Percentiles rank a stretch among this genome's conserved stretches.
These are phyloP conservation scores for Drosophila tsacasi DNA, from an alignment of 1,140 invertebrate genomes.

Conservation along the genomic window DNA sequence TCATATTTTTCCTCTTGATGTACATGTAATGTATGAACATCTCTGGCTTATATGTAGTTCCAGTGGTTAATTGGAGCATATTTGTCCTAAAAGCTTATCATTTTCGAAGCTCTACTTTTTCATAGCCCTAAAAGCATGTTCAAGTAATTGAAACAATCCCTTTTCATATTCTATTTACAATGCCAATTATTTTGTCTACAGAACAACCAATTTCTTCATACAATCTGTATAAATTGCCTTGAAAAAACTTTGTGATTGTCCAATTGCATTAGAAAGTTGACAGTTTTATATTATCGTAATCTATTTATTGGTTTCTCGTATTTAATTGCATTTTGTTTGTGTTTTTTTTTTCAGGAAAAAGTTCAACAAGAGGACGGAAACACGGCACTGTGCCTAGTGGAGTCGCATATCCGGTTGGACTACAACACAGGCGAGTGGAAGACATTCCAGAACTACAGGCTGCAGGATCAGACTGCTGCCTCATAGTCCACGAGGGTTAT, in stretches of 20 bases:
- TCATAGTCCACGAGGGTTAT: constrained; percentile 79
- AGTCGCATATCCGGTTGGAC: constrained; percentile 95
- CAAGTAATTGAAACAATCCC: not conserved
- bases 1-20: not conserved
- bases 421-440: constrained; percentile 95
- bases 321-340: not conserved
- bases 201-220: not conserved
- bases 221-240: not conserved
- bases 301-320: not conserved
- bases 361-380: constrained; percentile 88
- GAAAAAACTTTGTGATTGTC: not conserved
- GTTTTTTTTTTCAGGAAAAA: constrained; percentile 86
- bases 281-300: not conserved
- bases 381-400: constrained; percentile 88
- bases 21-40: not conserved
- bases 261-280: not conserved
- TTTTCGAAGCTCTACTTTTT: not conserved
- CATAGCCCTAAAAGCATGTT: not conserved
- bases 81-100: not conserved
- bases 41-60: not conserved
- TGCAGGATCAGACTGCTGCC: constrained; percentile 84
- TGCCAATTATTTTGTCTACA: not conserved
- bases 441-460: constrained; percentile 90
- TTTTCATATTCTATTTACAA: not conserved
- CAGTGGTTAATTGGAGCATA: too few relatives aligned